Base-by-base conservation (phyloP, 2,888 invertebrate species). In the Archaeoteleia sp. region DNA sequence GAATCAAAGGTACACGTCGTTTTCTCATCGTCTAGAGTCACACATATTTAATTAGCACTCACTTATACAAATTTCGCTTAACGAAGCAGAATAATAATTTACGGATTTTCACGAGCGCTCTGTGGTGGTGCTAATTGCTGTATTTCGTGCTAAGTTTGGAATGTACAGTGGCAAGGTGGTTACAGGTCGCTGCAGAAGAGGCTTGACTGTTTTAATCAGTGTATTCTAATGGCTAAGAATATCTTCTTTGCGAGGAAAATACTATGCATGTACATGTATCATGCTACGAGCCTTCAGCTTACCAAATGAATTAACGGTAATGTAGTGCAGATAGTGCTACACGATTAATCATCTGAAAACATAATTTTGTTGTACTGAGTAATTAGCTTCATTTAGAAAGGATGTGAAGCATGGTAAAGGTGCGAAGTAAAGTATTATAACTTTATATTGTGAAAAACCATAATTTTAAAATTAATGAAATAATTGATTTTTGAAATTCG, bases 81-180 rank as follows among this genome's bases (percentile, higher is more conserved):
- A 40, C 49, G 25, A 37, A 43, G 43, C 29, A 10, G 40, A 48
- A 55, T 49, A 55, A 63, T 63, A 55, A 55, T 43, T 55, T 48
- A 43, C 37, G 30, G 37, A 32, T 48, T 55, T 49, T 27, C 54
- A 37, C 15, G 37, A 27, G 29, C 42, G 45, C 39, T 29, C 25
- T 63, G 63, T 39, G 55, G 63, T 57, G 49, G 23, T 45, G 63
- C 51, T 63, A 63, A 63, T 63, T 63, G 55, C 55, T 49, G 32
- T 51, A 43, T 63, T 55, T 37, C 49, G 49, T 49, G 49, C 15
- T 63, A 63, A 55, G 49, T 55, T 37, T 49, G 5, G 48, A 15
- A 48, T 25, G 40, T 39, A 32, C 15, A 39, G 42, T 32, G 23
- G 13, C 40, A 12, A 29, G 43, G 37, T 43, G 43, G 49, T 49